Evolutionary conservation across 2,113 vertebrate species (phyloP).

Genomic region (Scomber scombrus): DNA sequence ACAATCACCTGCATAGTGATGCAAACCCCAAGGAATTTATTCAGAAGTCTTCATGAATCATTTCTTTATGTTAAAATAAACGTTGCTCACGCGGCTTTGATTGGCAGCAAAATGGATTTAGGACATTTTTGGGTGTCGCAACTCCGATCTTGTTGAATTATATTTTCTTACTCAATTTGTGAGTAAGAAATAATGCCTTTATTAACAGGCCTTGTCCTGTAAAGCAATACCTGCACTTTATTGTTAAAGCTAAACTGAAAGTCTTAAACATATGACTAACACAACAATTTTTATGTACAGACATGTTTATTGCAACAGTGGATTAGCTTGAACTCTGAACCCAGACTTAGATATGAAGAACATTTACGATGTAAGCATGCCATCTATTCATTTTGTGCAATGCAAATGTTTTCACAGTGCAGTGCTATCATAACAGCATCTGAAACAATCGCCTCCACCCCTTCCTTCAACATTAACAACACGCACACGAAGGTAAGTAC

Average conservation of each 20-base stretch:
- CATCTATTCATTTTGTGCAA: constrained; percentile 32
- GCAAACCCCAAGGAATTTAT: constrained; percentile 70
- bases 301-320: not conserved
- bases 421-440: constrained; percentile 69
- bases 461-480: constrained; percentile 50
- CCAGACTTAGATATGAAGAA: not conserved
- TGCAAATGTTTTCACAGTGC: constrained; percentile 67
- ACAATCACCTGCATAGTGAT: constrained; percentile 75
- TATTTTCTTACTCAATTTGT: constrained; percentile 5
- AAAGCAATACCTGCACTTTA: no score
- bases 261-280: not conserved
- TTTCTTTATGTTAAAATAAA: constrained; percentile 60
- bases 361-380: constrained; percentile 27
- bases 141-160: constrained; percentile 1
- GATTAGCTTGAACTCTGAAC: constrained; percentile 2
- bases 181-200: not conserved
- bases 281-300: not conserved
- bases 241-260: not conserved
- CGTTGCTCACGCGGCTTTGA: constrained; percentile 30
- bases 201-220: constrained; percentile 23
- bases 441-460: constrained; percentile 51
- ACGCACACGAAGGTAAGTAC: constrained; percentile 37
- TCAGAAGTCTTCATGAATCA: constrained; percentile 74
- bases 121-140: constrained; percentile 41
- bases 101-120: not conserved